Percentiles rank a stretch among this genome's conserved stretches.
These are phyloP conservation scores for Rhabdophis nuchalis DNA, from an alignment of 2,797 vertebrate genomes.

Conservation along the genomic window DNA sequence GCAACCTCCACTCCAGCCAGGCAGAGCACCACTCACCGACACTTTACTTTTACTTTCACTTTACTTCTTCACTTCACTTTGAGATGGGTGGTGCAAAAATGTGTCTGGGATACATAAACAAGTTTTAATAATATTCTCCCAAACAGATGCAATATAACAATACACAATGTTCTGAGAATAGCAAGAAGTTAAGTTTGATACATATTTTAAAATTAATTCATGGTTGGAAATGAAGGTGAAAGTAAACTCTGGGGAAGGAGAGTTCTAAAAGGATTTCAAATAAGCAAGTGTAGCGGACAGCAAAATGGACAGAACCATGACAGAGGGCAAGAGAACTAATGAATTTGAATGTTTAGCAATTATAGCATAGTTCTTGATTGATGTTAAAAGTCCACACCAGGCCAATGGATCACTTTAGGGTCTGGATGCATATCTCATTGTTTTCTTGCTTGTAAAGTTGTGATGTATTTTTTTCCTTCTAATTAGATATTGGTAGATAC, in stretches of 20 bases:
- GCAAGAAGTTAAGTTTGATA: neutral
- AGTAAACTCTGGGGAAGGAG: neutral
- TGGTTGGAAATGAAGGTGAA: neutral
- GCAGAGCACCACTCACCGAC: no score
- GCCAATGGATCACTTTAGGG: neutral
- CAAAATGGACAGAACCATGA: neutral
- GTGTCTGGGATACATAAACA: neutral
- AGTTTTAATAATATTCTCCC: neutral
- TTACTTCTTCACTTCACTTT: neutral
- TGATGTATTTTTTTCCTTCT: neutral
- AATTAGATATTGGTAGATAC: slow-evolving; percentile 96
- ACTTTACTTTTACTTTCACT: no score
- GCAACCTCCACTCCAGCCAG: no score
- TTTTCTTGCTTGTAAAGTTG: neutral
- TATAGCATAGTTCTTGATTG: neutral
- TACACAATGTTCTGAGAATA: neutral
- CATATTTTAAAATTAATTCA: neutral
- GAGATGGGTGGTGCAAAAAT: neutral
- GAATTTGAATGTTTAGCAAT: neutral
- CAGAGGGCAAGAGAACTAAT: neutral
- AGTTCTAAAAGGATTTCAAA: neutral
- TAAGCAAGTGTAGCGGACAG: neutral
- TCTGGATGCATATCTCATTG: neutral
- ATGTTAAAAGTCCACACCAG: neutral
- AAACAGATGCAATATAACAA: neutral